Conservation (phyloP, 2,113 vertebrate species). For the Actenoides hombroni region DNA sequence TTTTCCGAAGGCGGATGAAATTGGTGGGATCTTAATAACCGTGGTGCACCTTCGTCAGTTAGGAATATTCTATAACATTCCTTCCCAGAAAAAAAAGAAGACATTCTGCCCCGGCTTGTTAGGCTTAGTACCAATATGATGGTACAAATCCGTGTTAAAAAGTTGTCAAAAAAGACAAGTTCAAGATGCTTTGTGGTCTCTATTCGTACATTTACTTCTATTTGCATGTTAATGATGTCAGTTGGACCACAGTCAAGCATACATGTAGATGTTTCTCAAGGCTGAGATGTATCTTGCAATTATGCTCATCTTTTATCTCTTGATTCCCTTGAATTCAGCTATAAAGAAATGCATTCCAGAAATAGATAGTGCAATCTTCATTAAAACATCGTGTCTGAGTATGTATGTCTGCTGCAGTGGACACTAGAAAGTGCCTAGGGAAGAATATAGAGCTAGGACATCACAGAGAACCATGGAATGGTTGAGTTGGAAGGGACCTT, state of each 20-base stretch:
- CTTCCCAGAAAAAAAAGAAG: background rate
- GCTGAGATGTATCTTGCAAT: background rate
- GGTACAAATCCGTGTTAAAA: background rate
- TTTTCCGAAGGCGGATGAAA: background rate
- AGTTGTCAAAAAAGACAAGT: background rate
- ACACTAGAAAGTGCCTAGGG: background rate
- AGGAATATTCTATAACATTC: background rate
- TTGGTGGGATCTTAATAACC: background rate
- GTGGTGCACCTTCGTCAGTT: accelerated
- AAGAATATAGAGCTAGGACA: background rate
- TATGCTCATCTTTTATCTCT: background rate
- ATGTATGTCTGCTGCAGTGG: background rate
- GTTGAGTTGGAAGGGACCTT: background rate
- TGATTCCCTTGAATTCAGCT: background rate
- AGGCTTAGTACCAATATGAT: background rate
- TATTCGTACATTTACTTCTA: background rate
- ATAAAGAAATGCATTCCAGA: background rate
- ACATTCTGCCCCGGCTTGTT: background rate
- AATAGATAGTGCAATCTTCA: background rate
- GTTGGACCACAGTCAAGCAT: background rate
- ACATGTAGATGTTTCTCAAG: background rate
- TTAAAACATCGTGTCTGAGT: background rate
- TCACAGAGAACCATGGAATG: background rate
- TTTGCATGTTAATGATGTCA: accelerated
- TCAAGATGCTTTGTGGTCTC: background rate